These are phyloP conservation scores for Pachliopta kotzebuea DNA, from an alignment of 2,888 invertebrate genomes.

Conservation along the genomic window DNA sequence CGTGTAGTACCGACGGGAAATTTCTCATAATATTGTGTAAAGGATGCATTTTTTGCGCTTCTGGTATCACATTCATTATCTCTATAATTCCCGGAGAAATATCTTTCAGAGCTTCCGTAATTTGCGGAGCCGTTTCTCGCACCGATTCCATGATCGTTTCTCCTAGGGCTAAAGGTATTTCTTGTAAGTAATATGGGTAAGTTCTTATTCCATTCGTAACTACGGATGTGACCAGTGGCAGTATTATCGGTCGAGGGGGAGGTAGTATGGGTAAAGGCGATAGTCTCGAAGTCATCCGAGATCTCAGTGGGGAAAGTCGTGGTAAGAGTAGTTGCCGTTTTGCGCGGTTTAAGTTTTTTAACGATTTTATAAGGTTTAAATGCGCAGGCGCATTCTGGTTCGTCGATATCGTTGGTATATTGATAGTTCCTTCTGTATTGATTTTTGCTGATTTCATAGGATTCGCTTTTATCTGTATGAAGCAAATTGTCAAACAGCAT, in stretches of 20 bases:
- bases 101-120: slow-evolving; percentile 68
- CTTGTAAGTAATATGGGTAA: slow-evolving; percentile 73
- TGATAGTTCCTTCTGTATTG: slow-evolving; percentile 46
- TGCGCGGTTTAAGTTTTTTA: slow-evolving; percentile 42
- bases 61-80: slow-evolving; percentile 67
- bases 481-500: slow-evolving; percentile 69
- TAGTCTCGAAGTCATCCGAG: slow-evolving; percentile 47
- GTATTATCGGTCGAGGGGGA: slow-evolving; percentile 60
- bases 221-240: slow-evolving; percentile 67
- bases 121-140: slow-evolving; percentile 69
- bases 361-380: slow-evolving; percentile 36
- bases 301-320: slow-evolving; percentile 51
- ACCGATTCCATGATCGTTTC: slow-evolving; percentile 72
- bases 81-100: slow-evolving; percentile 73
- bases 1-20: slow-evolving; percentile 66
- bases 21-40: slow-evolving; percentile 62
- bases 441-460: slow-evolving; percentile 37
- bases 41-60: slow-evolving; percentile 52
- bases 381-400: slow-evolving; percentile 45
- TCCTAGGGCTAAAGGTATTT: slow-evolving; percentile 70
- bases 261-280: slow-evolving; percentile 51
- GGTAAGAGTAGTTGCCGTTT: slow-evolving; percentile 66
- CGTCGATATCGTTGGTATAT: slow-evolving; percentile 36
- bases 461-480: slow-evolving; percentile 50
- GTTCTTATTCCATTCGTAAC: slow-evolving; percentile 70